phyloP scores from a whole-genome alignment of 2,797 vertebrate genomes.

The Neopelma chrysocephalum region DNA sequence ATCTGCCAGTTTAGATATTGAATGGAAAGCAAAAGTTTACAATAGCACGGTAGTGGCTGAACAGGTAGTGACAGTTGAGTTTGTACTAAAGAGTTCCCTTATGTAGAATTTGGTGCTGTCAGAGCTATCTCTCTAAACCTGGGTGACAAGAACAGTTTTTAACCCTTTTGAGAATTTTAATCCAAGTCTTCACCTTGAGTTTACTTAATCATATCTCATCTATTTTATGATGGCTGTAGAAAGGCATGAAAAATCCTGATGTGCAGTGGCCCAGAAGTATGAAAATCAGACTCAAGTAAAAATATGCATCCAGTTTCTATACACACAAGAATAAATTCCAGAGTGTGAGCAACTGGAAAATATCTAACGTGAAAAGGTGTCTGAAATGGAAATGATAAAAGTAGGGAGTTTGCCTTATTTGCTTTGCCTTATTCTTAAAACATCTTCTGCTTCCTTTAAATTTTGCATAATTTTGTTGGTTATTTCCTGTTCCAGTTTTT shows the following conservation, averaged over 20 bases:
- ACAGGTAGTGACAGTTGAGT: conserved; percentile 47
- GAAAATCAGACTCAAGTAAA: conserved; percentile 1
- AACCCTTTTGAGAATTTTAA: conserved; percentile 37
- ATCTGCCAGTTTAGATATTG: conserved; percentile 36
- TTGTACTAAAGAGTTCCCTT: conserved; percentile 41
- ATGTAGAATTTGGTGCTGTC: conserved; percentile 45
- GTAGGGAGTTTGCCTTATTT: background rate
- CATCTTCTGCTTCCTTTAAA: background rate
- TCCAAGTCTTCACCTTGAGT: background rate
- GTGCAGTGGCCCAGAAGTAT: background rate
- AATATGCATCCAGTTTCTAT: background rate
- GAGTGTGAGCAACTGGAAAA: background rate
- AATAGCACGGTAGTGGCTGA: background rate
- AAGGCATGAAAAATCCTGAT: background rate
- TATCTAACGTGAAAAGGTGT: background rate
- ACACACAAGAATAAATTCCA: background rate
- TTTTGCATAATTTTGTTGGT: background rate
- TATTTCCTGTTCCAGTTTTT: background rate
- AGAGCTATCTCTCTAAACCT: background rate
- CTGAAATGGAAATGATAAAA: background rate
- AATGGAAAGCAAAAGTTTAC: conserved; percentile 34
- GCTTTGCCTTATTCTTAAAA: background rate
- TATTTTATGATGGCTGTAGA: background rate
- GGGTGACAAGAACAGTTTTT: conserved; percentile 27
- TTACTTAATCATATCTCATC: conserved; percentile 13